Percentiles rank a stretch among this genome's conserved stretches.
Evolutionary conservation across 1,140 invertebrate genomes (phyloP).

Genomic region (Diabrotica virgifera): DNA sequence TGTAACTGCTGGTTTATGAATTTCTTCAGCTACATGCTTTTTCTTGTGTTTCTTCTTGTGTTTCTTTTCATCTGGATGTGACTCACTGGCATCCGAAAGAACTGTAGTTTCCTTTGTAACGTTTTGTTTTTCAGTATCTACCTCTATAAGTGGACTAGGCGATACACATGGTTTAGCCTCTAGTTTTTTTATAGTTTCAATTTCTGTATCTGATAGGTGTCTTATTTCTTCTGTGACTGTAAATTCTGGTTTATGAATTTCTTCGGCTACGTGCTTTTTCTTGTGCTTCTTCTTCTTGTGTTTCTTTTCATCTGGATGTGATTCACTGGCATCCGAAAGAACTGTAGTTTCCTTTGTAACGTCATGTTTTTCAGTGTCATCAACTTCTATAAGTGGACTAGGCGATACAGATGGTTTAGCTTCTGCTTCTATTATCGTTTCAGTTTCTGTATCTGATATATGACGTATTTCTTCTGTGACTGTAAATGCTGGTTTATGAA

Average conservation of each 20-base stretch:
- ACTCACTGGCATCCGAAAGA: not conserved
- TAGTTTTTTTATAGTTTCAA: not conserved
- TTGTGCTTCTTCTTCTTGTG: conserved; percentile 24
- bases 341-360: too few relatives aligned
- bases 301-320: not conserved
- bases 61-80: not conserved
- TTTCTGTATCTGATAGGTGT: conserved; percentile 11
- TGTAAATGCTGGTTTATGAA: conserved; percentile 21
- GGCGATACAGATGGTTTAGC: not conserved
- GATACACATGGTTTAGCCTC: not conserved
- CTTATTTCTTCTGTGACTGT: conserved; percentile 17
- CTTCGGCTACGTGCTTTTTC: conserved; percentile 14
- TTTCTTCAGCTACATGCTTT: conserved; percentile 13
- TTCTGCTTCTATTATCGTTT: not conserved
- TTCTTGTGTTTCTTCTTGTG: conserved; percentile 20
- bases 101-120: too few relatives aligned
- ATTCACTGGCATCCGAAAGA: not conserved
- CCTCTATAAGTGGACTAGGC: not conserved
- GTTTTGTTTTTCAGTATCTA: not conserved
- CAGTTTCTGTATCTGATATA: conserved; percentile 14
- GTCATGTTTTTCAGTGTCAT: not conserved
- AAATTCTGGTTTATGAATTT: conserved; percentile 6
- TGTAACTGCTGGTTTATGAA: conserved; percentile 4
- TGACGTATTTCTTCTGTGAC: conserved; percentile 22
- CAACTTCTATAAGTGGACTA: not conserved